A percentile compares a stretch with the other conserved stretches of the same genome.
These are phyloP conservation scores for Butorides virescens DNA, from an alignment of 2,113 vertebrate genomes.

Conservation along the genomic window DNA sequence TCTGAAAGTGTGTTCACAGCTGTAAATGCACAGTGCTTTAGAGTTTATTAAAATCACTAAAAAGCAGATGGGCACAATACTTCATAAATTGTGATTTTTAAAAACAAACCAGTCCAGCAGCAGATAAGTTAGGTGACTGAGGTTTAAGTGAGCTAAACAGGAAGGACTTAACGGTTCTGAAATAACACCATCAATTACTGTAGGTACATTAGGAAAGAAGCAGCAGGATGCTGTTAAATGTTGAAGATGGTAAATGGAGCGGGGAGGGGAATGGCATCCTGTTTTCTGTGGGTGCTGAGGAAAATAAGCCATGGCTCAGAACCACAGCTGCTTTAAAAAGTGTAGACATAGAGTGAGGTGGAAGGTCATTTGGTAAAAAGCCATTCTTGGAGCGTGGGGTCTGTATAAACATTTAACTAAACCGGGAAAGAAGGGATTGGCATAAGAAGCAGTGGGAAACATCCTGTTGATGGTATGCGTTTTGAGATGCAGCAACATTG, in stretches of 20 bases:
- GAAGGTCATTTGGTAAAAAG: background rate
- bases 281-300: background rate
- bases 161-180: background rate
- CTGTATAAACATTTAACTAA: background rate
- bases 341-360: background rate
- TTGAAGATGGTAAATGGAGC: background rate
- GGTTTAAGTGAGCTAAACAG: background rate
- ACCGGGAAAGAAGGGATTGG: background rate
- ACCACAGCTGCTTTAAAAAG: background rate
- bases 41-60: background rate
- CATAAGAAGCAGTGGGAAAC: background rate
- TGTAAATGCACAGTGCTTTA: background rate
- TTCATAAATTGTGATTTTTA: background rate
- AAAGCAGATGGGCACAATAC: background rate
- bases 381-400: background rate
- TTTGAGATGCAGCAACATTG: background rate
- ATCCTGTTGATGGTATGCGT: accelerated
- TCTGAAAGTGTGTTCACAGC: background rate
- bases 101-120: background rate
- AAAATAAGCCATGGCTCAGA: background rate
- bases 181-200: background rate
- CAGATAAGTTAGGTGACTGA: background rate
- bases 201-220: background rate
- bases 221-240: background rate
- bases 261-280: background rate